Evolutionary conservation across 2,888 invertebrate genomes (phyloP), one percentile per base, ranked within the genome.

Genomic region (Clanis bilineata): DNA sequence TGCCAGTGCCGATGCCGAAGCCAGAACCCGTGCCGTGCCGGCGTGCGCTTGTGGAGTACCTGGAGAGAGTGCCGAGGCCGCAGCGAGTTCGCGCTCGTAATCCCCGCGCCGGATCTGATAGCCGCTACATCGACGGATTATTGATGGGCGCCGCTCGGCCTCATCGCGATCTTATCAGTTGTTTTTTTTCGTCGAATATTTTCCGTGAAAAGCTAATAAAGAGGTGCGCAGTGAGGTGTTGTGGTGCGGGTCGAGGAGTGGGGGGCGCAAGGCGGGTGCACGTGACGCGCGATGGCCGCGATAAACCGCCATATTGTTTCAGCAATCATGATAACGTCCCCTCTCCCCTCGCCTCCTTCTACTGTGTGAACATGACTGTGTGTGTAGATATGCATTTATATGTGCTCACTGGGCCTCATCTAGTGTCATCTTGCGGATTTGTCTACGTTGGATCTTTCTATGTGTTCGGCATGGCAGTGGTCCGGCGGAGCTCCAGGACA

Each of bases 251-350:
- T 64, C 68, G 70, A 59, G 71, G 47, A 56, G 67, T 47, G 62
- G 66, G 56, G 67, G 70, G 66, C 68, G 63, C 63, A 67, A 43
- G 71, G 55, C 73, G 64, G 61, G 68, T 67, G 70, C 82, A 77
- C 81, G 86, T 86, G 81, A 89, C 82, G 79, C 72, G 73, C 71
- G 76, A 75, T 75, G 71, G 70, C 72, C 65, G 70, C 72, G 86
- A 85, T 85, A 84, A 82, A 80, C 80, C 75, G 87, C 90, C 90
- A 90, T 90, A 75, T 88, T 90, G 87, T 85, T 87, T 86, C 86
- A 85, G 83, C 60, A 51, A 41, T 56, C 36, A 38, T 18, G 36
- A n/a, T 59, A 58, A 62, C 28, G 38, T 32, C 41, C 62, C 61
- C 61, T n/a, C 44, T 32, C 54, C 47, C 28, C 61, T 54, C 63